Base-by-base conservation (phyloP, 2,888 invertebrate genomes). In the Furcula furcula region DNA sequence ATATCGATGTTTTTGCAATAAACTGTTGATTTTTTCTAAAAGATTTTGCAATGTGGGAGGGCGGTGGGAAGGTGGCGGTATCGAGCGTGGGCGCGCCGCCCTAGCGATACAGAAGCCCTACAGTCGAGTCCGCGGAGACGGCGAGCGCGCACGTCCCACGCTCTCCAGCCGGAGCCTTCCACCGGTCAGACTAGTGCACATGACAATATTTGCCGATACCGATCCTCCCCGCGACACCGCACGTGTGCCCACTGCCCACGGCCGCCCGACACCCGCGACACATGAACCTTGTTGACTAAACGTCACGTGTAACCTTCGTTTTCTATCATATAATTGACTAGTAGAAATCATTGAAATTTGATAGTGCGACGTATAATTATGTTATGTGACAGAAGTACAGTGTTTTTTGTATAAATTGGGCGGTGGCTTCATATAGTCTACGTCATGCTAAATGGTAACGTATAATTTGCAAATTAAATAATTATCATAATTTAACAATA, bases 81-180 rank as follows among this genome's bases (percentile, higher is more conserved):
- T 87, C 79, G 87, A 86, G 82, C 87, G 87, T 76, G 80, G 85
- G 84, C 76, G 84, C 81, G 84, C 77, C 84, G 83, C 82, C 84
- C 83, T 76, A 71, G 72, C 81, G 70, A 70, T 60, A 58, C 64
- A 50, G 84, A 78, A 84, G 85, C 83, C 82, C 84, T 78, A 82
- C 74, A 77, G 77, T 79, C 64, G 72, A 79, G 76, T 76, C 64
- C 65, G 76, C 64, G 65, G 69, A 65, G 67, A 72, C 71, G 60
- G 56, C 55, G 56, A 71, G 71, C 67, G 76, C 75, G 80, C 73
- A 75, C 76, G 77, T 65, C 55, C 46, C 46, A 41, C 54, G 43
- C 52, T 30, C 37, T n/a, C 47, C 50, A 41, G 38, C 46, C 55
- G 49, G 54, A 35, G 32, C 52, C 42, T 56, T 54, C 61, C 49